Base-by-base conservation (phyloP, 2,113 vertebrate genomes). In the Thymallus thymallus region DNA sequence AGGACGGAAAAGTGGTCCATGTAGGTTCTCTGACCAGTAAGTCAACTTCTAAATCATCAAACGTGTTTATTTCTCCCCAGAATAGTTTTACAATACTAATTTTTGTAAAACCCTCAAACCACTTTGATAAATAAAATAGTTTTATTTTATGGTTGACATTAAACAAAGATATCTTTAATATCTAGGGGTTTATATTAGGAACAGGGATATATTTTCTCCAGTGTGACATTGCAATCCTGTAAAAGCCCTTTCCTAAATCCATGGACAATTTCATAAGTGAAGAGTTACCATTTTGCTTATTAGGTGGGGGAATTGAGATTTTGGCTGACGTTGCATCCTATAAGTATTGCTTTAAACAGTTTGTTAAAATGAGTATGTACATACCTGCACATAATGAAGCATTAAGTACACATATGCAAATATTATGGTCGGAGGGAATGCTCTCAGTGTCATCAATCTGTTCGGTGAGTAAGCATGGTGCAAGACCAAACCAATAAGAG, bases 381-480 rank as follows among this genome's bases (percentile, higher is more conserved):
- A 84, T 90, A 93, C 88, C 90, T 92, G 91, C 91, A 93, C 91
- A 90, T 90, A 93, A 92, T 86, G 76, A 86, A 84, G 85, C 86
- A 93, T 92, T 91, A 91, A 69, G 91, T 93, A 93, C 91, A 91
- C 88, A 91, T 92, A 92, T 91, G 89, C 82, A 86, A 18, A 87
- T 80, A 72, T 85, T 86, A 80, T 82, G 79, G 88, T 86, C 85
- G 77, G 74, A 89, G 81, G 82, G 85, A 91, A 88, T 87, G 76
- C 90, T 91, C 89, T 89, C 77, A 82, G 75, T 81, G 84, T 90
- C 80, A 85, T 93, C 91, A 87, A 88, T 88, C 91, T 90, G 92
- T 93, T 94, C 92, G 84, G 89, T 93, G 91, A 90, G 88, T 92
- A 93, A 94, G 92, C 93, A 94, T 93, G 92, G 95, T 90, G 94